Conservation (phyloP, 2,888 invertebrate genomes). For the Pterostichus madidus region DNA sequence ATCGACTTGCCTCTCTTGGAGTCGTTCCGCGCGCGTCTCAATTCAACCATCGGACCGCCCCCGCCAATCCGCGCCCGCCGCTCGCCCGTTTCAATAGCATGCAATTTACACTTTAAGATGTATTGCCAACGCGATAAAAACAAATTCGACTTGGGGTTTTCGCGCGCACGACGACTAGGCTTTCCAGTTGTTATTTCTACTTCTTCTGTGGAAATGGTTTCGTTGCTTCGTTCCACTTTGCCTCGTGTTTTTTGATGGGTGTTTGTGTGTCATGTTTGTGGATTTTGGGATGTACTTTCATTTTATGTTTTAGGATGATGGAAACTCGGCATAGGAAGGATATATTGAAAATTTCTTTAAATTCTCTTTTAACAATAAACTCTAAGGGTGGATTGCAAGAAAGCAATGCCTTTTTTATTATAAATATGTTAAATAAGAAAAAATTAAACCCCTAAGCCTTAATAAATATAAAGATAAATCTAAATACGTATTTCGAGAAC, state of each 20-base stretch:
- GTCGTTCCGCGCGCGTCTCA: constrained; percentile 39
- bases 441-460: too few species aligned
- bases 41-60: constrained; percentile 42
- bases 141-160: constrained; percentile 62
- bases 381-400: too few species aligned
- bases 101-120: constrained; percentile 72
- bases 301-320: background rate
- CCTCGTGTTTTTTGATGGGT: constrained; percentile 20
- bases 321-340: background rate
- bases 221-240: constrained; percentile 14
- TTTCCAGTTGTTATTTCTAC: constrained; percentile 36
- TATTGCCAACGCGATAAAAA: constrained; percentile 66
- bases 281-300: background rate
- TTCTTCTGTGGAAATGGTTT: constrained; percentile 22
- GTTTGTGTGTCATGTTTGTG: background rate
- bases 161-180: constrained; percentile 15
- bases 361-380: too few species aligned
- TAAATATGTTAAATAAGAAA: too few species aligned
- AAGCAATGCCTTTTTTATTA: too few species aligned
- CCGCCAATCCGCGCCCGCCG: constrained; percentile 28
- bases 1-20: constrained; percentile 68
- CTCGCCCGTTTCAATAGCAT: constrained; percentile 70
- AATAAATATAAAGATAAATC: too few species aligned
- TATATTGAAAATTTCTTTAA: background rate
- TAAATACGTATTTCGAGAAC: too few species aligned